These are phyloP conservation scores for Rhinolophus ferrumequinum DNA, from an alignment of 2,113 vertebrate genomes.

Conservation along the genomic window DNA sequence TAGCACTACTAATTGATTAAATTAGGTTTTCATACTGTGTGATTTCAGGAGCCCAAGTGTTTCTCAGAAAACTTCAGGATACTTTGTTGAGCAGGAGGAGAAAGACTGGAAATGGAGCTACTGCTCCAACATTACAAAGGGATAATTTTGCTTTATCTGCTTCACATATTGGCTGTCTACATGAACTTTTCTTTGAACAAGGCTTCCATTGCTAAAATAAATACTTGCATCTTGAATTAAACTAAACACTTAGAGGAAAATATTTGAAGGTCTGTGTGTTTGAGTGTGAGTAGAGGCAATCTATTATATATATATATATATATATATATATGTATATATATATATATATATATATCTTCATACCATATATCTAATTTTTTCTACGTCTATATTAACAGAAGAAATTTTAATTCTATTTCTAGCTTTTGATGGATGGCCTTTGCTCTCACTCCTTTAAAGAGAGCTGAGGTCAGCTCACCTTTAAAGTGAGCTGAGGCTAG, in stretches of 20 bases:
- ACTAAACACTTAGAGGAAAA: not conserved
- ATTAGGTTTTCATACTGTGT: not conserved
- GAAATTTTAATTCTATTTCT: not conserved
- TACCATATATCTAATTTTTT: not conserved
- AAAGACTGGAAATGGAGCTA: not conserved
- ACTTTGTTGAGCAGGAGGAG: not conserved
- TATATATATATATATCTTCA: not conserved
- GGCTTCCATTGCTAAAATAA: not conserved
- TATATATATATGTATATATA: no score
- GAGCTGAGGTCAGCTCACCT: not conserved
- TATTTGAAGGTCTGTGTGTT: not conserved
- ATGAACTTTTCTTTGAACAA: not conserved
- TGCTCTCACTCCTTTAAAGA: not conserved
- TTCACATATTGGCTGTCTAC: not conserved
- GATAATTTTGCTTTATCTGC: not conserved
- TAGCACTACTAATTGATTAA: not conserved
- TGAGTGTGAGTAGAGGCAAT: not conserved
- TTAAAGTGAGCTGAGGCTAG: no score
- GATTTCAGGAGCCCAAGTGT: not conserved
- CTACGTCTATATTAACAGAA: not conserved
- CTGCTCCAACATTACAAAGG: not conserved
- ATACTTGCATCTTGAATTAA: not conserved
- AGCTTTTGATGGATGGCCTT: not conserved
- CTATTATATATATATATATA: not conserved
- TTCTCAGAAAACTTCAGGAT: not conserved